Conservation (phyloP, 1,140 invertebrate species). For the Tetraneura akinire region DNA sequence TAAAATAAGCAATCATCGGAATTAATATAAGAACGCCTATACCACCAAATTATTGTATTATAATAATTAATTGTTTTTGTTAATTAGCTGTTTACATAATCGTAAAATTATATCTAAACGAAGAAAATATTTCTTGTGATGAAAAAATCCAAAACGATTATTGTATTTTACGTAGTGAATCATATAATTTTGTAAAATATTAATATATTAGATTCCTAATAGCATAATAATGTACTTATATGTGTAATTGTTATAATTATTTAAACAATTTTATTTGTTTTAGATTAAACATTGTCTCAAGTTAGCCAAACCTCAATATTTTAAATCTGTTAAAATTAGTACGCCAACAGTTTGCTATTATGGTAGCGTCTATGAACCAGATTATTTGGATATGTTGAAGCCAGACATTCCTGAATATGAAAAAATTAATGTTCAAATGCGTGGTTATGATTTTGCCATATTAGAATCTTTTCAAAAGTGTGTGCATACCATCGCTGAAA, state of each 20-base stretch:
- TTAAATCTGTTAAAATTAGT: background rate
- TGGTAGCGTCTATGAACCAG: slow-evolving; percentile 53
- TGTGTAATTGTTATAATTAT: background rate
- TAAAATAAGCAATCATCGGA: no score
- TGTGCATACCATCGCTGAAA: slow-evolving; percentile 71
- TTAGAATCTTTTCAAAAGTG: slow-evolving; percentile 79
- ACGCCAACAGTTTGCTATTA: background rate
- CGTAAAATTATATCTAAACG: no score
- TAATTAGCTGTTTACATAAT: no score
- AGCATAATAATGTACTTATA: background rate
- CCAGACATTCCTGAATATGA: slow-evolving; percentile 55
- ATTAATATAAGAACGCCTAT: no score
- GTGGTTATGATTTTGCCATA: slow-evolving; percentile 78
- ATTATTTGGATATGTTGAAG: slow-evolving; percentile 54
- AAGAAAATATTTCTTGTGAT: no score
- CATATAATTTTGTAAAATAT: no score
- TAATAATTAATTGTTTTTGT: no score
- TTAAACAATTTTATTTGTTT: background rate
- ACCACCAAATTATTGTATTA: no score
- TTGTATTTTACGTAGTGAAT: no score
- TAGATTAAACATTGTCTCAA: slow-evolving; percentile 3
- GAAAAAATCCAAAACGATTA: no score
- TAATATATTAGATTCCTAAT: no score
- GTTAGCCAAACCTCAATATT: background rate
- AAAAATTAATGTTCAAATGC: slow-evolving; percentile 74